phyloP scores from a whole-genome alignment of 2,888 invertebrate genomes.

The Spisula solida region DNA sequence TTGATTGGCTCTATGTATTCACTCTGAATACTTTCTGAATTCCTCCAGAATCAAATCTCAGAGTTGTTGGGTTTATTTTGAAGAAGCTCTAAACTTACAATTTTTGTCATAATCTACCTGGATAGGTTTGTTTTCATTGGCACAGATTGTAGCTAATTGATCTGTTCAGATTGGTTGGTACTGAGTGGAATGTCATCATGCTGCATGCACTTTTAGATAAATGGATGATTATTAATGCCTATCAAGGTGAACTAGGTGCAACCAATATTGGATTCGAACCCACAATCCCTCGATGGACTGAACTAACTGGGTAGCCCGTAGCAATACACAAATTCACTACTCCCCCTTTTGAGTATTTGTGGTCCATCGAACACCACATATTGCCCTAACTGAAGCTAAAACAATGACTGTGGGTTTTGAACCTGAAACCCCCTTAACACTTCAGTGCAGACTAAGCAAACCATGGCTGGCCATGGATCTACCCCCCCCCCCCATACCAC shows the following conservation, averaged over 20 bases:
- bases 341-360: neutral
- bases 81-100: neutral
- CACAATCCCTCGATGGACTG: too few species aligned
- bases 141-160: neutral
- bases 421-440: too few species aligned
- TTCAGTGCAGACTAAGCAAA: too few species aligned
- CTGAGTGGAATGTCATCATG: constrained; percentile 1
- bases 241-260: too few species aligned
- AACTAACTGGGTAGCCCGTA: too few species aligned
- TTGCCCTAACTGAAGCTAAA: too few species aligned
- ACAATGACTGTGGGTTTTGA: too few species aligned
- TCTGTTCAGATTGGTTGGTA: neutral
- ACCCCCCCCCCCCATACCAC: too few species aligned
- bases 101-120: neutral
- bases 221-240: neutral
- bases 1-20: constrained; percentile 6
- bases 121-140: constrained; percentile 17
- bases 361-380: neutral
- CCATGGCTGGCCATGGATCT: too few species aligned
- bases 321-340: too few species aligned
- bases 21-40: constrained; percentile 3
- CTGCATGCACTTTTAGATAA: neutral
- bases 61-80: neutral
- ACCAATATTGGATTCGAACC: too few species aligned
- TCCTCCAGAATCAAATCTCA: neutral